phyloP scores from a whole-genome alignment of 2,113 vertebrate genomes.

The Ptyas mucosa region DNA sequence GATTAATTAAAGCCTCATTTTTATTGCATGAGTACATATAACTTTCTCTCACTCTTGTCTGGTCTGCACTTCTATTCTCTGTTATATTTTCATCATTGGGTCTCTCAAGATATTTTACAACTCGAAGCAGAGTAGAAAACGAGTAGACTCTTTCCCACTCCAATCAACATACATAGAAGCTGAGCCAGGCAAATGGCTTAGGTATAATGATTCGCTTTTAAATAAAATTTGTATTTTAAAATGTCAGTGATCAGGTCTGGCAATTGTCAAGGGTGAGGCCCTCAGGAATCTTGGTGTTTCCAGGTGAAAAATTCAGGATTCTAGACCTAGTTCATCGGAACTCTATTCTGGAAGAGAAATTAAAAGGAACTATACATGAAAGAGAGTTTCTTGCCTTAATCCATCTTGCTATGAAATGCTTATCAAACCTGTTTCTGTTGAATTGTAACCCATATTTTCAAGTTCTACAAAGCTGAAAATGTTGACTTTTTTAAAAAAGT shows the following conservation, averaged over 20 bases:
- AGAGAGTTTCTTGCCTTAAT: background rate
- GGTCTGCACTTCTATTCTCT: background rate
- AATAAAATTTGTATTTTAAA: background rate
- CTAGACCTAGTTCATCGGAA: background rate
- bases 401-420: background rate
- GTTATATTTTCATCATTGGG: background rate
- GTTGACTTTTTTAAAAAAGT: background rate
- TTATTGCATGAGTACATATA: background rate
- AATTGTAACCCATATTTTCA: background rate
- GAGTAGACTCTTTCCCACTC: background rate
- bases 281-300: background rate
- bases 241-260: background rate
- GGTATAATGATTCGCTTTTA: background rate
- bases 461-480: background rate
- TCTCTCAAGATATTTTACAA: background rate
- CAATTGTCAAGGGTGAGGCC: background rate
- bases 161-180: background rate
- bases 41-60: background rate
- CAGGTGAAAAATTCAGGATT: background rate
- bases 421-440: background rate
- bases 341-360: background rate
- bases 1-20: background rate
- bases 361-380: background rate
- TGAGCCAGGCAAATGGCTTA: background rate
- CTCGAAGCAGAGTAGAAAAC: background rate